Evolutionary conservation across 2,888 invertebrate species (phyloP), one percentile per base, ranked within the genome.

Genomic region (Platycheirus rosarum): DNA sequence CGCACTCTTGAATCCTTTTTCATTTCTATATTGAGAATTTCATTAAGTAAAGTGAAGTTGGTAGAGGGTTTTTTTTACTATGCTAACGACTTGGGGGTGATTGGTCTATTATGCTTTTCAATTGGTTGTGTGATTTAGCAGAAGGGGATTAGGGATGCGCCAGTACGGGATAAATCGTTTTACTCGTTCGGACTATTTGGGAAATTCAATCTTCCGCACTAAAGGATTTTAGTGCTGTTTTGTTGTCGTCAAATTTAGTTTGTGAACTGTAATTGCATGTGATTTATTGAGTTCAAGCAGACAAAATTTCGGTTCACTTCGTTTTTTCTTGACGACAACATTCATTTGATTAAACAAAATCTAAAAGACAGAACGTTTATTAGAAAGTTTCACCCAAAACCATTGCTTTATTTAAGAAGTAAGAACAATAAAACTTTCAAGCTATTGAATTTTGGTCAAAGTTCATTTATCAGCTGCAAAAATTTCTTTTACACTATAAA

Each of bases 11-110:
- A 73, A 82, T 63, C 71, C 62, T 70, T 53, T 75, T 37, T 23
- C 18, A 29, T 53, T 20, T 23, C 2, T 18, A 16, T 23, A 13
- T 65, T 37, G 53, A 49, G 9, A 57, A 68, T 82, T 82, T 82
- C 82, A 82, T 82, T 82, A 77, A 48, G 49, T 63, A 68, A 82
- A 82, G 82, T 82, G 77, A 82, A 42, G 70, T 35, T 55, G 44
- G 42, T 53, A 29, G 51, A 62, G 53, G 35, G 46, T 18, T 35
- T 11, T 74, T 75, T 76, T 60, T 75, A 57, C 51, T 42, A 55
- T 46, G 40, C 40, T 18, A 42, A 70, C 44, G 23, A 23, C 23
- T 2, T 6, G 62, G 62, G 68, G 60, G 57, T 70, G 76, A 80
- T 70, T 80, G 70, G 44, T 71, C 29, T 82, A 76, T 76, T 79